phyloP scores from a whole-genome alignment of 1,140 invertebrate genomes.

The Drosophila novamexicana region DNA sequence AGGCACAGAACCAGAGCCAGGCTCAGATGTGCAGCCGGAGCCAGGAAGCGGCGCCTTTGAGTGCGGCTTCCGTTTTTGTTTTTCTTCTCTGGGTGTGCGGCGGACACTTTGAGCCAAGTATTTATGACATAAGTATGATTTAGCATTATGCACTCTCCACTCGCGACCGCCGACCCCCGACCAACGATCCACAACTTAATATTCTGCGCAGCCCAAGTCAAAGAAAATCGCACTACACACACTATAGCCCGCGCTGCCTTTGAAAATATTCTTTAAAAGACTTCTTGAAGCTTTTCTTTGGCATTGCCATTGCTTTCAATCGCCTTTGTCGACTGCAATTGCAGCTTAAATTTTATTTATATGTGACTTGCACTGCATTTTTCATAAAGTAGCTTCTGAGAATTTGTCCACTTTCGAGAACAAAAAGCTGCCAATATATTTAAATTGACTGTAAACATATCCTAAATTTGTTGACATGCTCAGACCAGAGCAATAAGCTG shows the following conservation, averaged over 20 bases:
- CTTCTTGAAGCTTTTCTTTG: constrained; percentile 6
- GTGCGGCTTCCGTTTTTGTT: constrained; percentile 68
- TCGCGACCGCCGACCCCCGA: constrained; percentile 22
- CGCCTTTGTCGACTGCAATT: background rate
- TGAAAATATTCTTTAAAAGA: background rate
- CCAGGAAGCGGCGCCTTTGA: constrained; percentile 46
- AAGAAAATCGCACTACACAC: constrained; percentile 58
- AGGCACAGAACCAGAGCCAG: background rate
- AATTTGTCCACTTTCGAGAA: too few relatives aligned
- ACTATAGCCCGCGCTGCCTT: background rate
- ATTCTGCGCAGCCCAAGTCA: constrained; percentile 33
- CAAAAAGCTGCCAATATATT: too few relatives aligned
- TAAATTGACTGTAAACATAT: background rate
- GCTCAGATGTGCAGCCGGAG: background rate
- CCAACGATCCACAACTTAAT: constrained; percentile 1
- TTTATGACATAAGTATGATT: constrained; percentile 67
- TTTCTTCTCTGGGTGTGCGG: constrained; percentile 25
- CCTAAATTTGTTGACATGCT: background rate
- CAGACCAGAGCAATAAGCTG: background rate
- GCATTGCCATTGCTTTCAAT: background rate
- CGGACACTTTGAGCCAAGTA: constrained; percentile 45
- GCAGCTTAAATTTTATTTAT: constrained; percentile 4
- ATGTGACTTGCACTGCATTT: too few relatives aligned
- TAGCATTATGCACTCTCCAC: constrained; percentile 68
- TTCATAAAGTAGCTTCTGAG: too few relatives aligned